Conservation (phyloP, 2,888 invertebrate species). For the Drosophila parthenogenetica region DNA sequence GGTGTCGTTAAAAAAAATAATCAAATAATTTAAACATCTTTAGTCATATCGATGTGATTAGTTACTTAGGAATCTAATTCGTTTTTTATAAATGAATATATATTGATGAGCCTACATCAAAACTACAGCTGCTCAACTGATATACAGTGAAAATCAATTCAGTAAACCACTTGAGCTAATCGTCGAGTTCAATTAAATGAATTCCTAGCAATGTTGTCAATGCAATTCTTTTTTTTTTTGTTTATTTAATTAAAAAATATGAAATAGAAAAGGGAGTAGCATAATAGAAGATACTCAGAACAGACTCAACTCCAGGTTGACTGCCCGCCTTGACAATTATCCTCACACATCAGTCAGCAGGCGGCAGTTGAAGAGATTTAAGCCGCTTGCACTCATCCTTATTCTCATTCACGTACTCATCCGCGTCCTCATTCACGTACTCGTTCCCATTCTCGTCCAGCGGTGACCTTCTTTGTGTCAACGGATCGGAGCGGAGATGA, state of each 20-base stretch:
- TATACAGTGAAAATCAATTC: constrained; percentile 27
- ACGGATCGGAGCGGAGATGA: constrained; percentile 18
- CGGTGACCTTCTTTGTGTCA: constrained; percentile 58
- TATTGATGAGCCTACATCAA: background rate
- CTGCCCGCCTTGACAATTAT: constrained; percentile 70
- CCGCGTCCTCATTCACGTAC: constrained; percentile 1
- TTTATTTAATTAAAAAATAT: constrained; percentile 62
- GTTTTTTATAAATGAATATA: too few relatives aligned
- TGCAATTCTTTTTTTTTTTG: constrained; percentile 10
- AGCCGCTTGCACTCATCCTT: constrained; percentile 61
- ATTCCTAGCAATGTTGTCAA: constrained; percentile 56
- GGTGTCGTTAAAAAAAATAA: too few relatives aligned
- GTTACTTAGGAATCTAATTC: too few relatives aligned
- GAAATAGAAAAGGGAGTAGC: constrained; percentile 47
- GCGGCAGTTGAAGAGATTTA: constrained; percentile 50
- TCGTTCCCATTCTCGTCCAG: constrained; percentile 26
- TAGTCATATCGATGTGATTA: too few relatives aligned
- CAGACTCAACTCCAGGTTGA: constrained; percentile 35
- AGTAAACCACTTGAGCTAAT: constrained; percentile 36
- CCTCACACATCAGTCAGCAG: constrained; percentile 57
- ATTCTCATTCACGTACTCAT: constrained; percentile 1
- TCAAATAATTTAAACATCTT: too few relatives aligned
- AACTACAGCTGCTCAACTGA: constrained; percentile 22
- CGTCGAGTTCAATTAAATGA: constrained; percentile 31
- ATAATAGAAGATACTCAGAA: constrained; percentile 18